A percentile compares a stretch with the other conserved stretches of the same genome.
Conservation (phyloP, 1,140 invertebrate species). For the Drosophila willistoni region DNA sequence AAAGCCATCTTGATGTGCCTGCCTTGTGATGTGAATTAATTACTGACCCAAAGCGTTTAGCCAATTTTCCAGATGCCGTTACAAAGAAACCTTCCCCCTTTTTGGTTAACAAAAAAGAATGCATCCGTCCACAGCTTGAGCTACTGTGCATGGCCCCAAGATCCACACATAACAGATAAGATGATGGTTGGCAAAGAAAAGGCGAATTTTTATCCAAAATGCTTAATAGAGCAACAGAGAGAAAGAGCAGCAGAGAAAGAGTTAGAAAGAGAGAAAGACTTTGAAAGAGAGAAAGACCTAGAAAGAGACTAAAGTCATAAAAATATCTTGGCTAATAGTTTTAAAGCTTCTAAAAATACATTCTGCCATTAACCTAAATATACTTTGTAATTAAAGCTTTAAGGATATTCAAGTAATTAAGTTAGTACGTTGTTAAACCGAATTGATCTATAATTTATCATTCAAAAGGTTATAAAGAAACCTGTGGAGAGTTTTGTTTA, state of each 20-base stretch:
- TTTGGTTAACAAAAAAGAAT: not conserved
- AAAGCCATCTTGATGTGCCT: constrained; percentile 36
- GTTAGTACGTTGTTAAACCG: too few relatives aligned
- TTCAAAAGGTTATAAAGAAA: too few relatives aligned
- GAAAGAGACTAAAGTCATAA: too few relatives aligned
- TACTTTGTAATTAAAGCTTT: too few relatives aligned
- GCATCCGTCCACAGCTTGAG: constrained; percentile 4
- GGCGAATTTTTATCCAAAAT: constrained; percentile 29
- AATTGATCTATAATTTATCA: too few relatives aligned
- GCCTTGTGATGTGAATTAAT: constrained; percentile 71
- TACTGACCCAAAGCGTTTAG: constrained; percentile 75
- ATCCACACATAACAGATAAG: constrained; percentile 58
- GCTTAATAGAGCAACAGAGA: constrained; percentile 14
- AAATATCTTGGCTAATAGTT: too few relatives aligned
- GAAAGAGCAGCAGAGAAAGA: not conserved
- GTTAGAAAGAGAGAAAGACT: too few relatives aligned
- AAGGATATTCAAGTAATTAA: too few relatives aligned
- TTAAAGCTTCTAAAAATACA: too few relatives aligned
- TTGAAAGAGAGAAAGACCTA: not conserved
- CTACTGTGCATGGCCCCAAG: constrained; percentile 60
- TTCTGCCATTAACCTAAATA: too few relatives aligned
- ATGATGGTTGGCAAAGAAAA: not conserved
- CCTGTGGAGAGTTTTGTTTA: too few relatives aligned
- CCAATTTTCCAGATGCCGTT: constrained; percentile 65
- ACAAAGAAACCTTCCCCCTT: not conserved